Evolutionary conservation across 2,888 invertebrate genomes (phyloP).

Genomic region (Carcina quercana): DNA sequence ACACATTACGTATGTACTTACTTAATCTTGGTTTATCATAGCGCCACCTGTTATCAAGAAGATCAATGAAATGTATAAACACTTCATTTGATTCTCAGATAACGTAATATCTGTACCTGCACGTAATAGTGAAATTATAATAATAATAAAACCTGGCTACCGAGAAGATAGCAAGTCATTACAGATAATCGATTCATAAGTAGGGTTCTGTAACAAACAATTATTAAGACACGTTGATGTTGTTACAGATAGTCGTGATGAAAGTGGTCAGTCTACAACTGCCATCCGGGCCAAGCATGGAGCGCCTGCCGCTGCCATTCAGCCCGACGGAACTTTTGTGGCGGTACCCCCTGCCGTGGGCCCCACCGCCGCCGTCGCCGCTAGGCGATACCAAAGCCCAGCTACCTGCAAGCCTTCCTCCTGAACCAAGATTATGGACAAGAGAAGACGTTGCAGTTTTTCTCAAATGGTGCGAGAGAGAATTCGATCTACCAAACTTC

Average conservation of each 20-base stretch:
- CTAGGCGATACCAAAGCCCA: slow-evolving; percentile 91
- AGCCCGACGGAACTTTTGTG: slow-evolving; percentile 88
- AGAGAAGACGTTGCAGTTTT: slow-evolving; percentile 92
- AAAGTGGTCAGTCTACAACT: slow-evolving; percentile 81
- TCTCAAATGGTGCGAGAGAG: slow-evolving; percentile 92
- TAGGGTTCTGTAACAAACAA: neutral
- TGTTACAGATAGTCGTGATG: slow-evolving; percentile 68
- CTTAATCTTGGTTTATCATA: too few relatives aligned
- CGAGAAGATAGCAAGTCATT: neutral
- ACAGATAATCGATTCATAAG: neutral
- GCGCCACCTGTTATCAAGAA: slow-evolving; percentile 27
- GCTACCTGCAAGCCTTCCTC: slow-evolving; percentile 86
- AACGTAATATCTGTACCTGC: too few relatives aligned
- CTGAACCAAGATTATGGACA: slow-evolving; percentile 93
- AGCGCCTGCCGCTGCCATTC: slow-evolving; percentile 86
- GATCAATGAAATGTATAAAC: too few relatives aligned
- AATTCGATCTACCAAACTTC: slow-evolving; percentile 93
- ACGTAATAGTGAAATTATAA: too few relatives aligned
- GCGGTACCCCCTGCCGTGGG: slow-evolving; percentile 89
- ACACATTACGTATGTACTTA: too few relatives aligned
- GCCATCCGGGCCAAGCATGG: slow-evolving; percentile 82
- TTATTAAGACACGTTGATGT: slow-evolving; percentile 14
- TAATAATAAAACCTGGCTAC: neutral
- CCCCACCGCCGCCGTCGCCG: slow-evolving; percentile 79
- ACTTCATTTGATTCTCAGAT: too few relatives aligned